A percentile compares a stretch with the other conserved stretches of the same genome.
Evolutionary conservation across 2,888 invertebrate genomes (phyloP).

Genomic region (Caenorhabditis plicata): DNA sequence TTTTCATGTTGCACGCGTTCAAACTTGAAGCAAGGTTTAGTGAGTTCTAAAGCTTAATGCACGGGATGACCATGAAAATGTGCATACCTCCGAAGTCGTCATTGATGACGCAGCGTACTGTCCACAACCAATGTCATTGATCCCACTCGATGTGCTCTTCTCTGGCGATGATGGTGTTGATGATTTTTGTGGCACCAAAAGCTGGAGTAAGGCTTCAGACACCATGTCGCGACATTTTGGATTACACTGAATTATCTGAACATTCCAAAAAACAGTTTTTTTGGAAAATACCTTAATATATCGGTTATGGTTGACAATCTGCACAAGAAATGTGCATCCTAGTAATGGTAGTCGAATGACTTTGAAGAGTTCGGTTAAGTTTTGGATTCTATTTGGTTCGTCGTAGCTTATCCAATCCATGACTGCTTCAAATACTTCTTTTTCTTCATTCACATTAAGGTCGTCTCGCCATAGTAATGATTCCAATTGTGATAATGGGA

Average conservation of each 20-base stretch:
- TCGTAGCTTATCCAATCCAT: slow-evolving; percentile 68
- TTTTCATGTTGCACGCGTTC: too few relatives aligned
- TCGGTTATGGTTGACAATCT: slow-evolving; percentile 39
- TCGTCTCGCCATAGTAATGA: slow-evolving; percentile 47
- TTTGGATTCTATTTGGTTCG: slow-evolving; percentile 52
- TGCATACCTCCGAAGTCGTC: slow-evolving; percentile 17
- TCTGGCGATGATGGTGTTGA: too few relatives aligned
- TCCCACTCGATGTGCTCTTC: too few relatives aligned
- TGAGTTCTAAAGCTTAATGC: too few relatives aligned
- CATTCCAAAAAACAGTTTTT: neutral
- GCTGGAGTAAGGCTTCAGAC: slow-evolving; percentile 66
- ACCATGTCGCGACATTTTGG: slow-evolving; percentile 67
- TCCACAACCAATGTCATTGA: too few relatives aligned
- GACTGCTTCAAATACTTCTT: slow-evolving; percentile 67
- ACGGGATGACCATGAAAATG: too few relatives aligned
- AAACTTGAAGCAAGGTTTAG: too few relatives aligned
- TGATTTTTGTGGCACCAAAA: slow-evolving; percentile 7
- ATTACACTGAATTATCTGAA: slow-evolving; percentile 3
- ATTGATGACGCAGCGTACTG: slow-evolving; percentile 41
- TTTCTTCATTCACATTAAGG: slow-evolving; percentile 46
- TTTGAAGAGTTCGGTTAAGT: slow-evolving; percentile 37
- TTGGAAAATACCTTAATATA: slow-evolving; percentile 30
- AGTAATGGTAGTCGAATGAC: slow-evolving; percentile 66
- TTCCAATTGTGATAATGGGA: slow-evolving; percentile 42
- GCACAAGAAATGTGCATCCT: slow-evolving; percentile 65